phyloP scores from a whole-genome alignment of 1,140 invertebrate species.

The Daktulosphaira vitifoliae region DNA sequence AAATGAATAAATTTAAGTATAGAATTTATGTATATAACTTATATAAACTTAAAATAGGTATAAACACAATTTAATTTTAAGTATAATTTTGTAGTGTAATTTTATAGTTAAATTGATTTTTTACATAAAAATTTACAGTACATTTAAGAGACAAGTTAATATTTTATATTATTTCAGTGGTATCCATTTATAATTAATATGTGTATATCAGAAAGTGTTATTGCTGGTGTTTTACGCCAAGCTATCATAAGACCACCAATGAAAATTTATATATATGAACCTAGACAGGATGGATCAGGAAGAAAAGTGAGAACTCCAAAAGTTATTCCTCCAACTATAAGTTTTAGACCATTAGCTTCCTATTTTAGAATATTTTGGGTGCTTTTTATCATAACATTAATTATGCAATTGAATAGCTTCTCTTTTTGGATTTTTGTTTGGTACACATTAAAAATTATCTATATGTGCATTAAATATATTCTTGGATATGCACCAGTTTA shows the following conservation, averaged over 20 bases:
- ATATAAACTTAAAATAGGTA: no score
- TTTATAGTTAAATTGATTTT: no score
- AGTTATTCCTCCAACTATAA: background rate
- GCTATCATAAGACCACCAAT: background rate
- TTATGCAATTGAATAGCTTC: background rate
- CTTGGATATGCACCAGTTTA: background rate
- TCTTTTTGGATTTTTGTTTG: background rate
- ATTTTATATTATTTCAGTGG: slow-evolving; percentile 1
- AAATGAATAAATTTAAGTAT: no score
- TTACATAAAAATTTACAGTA: no score
- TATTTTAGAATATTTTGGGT: slow-evolving; percentile 2
- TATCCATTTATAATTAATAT: background rate
- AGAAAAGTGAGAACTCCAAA: slow-evolving; percentile 7
- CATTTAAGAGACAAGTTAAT: no score
- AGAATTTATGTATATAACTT: no score
- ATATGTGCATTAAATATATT: slow-evolving; percentile 10
- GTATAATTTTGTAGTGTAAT: no score
- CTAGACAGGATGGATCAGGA: slow-evolving; percentile 11
- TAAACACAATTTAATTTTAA: no score
- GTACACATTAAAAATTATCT: background rate
- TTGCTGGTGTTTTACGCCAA: slow-evolving; percentile 7
- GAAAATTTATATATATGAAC: slow-evolving; percentile 12
- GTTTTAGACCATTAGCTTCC: slow-evolving; percentile 11
- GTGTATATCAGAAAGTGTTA: background rate
- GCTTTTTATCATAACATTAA: slow-evolving; percentile 4